phyloP scores from a whole-genome alignment of 1,140 invertebrate genomes.

The Hermatobates lingyangjiaoensis region DNA sequence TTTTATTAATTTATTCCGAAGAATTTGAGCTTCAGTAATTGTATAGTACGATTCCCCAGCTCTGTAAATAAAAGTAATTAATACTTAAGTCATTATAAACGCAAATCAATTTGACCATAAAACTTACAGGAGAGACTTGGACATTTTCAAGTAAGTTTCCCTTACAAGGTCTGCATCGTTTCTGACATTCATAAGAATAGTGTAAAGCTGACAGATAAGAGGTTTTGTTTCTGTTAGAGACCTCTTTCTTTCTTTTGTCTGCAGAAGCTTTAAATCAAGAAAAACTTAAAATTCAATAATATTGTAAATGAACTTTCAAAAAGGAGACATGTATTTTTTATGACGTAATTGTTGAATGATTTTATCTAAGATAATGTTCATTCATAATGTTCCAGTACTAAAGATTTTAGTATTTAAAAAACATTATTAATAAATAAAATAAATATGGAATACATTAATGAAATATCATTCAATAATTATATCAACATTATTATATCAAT shows the following conservation, averaged over 20 bases:
- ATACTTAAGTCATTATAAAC: conserved; percentile 2
- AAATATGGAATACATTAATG: too few species aligned
- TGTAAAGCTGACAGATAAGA: conserved; percentile 61
- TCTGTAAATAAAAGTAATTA: conserved; percentile 26
- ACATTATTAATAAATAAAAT: too few species aligned
- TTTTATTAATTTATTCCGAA: conserved; percentile 63
- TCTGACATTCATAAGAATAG: conserved; percentile 52
- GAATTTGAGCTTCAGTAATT: conserved; percentile 57
- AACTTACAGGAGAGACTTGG: conserved; percentile 38
- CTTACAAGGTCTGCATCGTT: conserved; percentile 54
- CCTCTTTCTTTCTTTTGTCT: conserved; percentile 56
- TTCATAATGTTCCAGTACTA: too few species aligned
- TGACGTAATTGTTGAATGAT: too few species aligned
- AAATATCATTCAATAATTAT: too few species aligned
- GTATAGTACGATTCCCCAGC: conserved; percentile 75
- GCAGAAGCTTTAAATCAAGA: conserved; percentile 37
- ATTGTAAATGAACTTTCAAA: too few species aligned
- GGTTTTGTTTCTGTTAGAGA: conserved; percentile 61
- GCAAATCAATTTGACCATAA: too few species aligned
- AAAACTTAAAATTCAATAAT: too few species aligned
- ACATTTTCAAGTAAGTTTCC: conserved; percentile 72
- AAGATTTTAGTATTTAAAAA: too few species aligned
- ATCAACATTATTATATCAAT: too few species aligned
- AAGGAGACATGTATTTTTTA: too few species aligned
- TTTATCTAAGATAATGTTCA: too few species aligned